Conservation (phyloP, 37 sponge, comb jelly and placozoan genomes). For the Agelas oroides region DNA sequence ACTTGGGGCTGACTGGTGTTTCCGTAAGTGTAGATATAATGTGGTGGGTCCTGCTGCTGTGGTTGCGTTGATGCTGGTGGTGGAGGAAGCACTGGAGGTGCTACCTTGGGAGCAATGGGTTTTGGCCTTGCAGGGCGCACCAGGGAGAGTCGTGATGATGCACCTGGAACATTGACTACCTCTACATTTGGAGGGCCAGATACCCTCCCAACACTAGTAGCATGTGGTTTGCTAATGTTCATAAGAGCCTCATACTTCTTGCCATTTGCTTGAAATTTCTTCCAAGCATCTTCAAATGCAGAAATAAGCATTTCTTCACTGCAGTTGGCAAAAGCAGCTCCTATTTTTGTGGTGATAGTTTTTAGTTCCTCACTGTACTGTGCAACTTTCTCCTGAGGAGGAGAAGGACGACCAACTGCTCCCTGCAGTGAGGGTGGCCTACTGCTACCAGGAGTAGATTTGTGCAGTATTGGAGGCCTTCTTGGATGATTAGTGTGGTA, state of each 20-base stretch:
- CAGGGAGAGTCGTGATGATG: not conserved
- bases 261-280: slow-evolving; percentile 56
- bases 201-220: not conserved
- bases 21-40: not conserved
- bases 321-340: slow-evolving; percentile 33
- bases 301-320: slow-evolving; percentile 46
- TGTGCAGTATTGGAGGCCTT: not conserved
- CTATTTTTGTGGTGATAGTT: slow-evolving; percentile 38
- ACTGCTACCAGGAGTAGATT: not conserved
- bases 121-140: not conserved
- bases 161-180: slow-evolving; percentile 10
- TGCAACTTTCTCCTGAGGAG: not conserved
- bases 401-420: too few relatives aligned
- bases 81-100: not conserved
- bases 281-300: slow-evolving; percentile 71
- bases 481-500: too few relatives aligned
- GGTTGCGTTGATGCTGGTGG: not conserved
- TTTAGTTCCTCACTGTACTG: not conserved
- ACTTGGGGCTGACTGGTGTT: slow-evolving; percentile 8
- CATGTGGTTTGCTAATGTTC: not conserved
- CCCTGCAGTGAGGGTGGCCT: not conserved
- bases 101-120: slow-evolving; percentile 11
- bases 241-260: slow-evolving; percentile 28
- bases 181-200: slow-evolving; percentile 35
- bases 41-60: not conserved